phyloP scores from a whole-genome alignment of 2,113 vertebrate genomes.

The Heterochromis multidens region DNA sequence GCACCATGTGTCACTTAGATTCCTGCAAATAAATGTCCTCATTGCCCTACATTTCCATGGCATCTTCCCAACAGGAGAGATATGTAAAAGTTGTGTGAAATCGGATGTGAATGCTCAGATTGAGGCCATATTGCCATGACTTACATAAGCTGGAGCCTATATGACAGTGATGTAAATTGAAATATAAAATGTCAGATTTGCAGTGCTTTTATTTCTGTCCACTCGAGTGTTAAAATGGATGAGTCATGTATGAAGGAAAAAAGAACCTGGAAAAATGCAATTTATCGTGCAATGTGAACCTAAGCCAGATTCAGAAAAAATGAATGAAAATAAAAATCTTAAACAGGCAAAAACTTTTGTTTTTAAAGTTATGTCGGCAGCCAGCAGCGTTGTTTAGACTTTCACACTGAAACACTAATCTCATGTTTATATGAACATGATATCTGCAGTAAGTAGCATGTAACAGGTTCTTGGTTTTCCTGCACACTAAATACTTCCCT shows the following conservation, averaged over 20 bases:
- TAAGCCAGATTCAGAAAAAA: background rate
- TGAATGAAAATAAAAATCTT: background rate
- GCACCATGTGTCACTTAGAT: background rate
- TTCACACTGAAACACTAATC: background rate
- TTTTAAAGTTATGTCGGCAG: background rate
- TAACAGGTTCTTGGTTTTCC: background rate
- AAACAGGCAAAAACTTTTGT: background rate
- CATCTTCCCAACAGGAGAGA: background rate
- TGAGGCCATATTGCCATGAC: background rate
- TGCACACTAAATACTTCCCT: constrained; percentile 4
- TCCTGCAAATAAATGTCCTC: background rate
- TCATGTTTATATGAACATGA: background rate
- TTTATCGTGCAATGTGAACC: background rate
- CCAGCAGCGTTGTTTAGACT: background rate
- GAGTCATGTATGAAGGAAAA: background rate
- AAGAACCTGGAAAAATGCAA: background rate
- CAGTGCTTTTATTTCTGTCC: background rate
- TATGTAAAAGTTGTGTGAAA: background rate
- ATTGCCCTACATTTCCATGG: background rate
- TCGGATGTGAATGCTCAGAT: background rate
- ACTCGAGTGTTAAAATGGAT: background rate
- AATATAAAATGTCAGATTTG: background rate
- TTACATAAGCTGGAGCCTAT: background rate
- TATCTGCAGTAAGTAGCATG: background rate
- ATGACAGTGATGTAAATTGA: background rate